Conservation (phyloP, 2,888 invertebrate species). For the Heteromyza rotundicornis region DNA sequence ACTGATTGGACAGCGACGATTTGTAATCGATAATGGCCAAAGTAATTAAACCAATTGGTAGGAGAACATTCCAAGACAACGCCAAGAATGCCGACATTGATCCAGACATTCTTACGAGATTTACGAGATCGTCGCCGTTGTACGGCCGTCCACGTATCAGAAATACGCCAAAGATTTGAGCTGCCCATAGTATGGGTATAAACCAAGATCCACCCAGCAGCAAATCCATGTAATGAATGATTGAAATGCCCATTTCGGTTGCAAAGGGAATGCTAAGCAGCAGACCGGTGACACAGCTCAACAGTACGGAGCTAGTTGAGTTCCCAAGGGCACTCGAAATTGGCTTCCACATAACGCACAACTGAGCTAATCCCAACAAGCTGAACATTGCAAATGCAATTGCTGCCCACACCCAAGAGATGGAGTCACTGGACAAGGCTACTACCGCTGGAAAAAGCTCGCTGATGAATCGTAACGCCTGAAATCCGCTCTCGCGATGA, state of each 20-base stretch:
- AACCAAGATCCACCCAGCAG: slow-evolving; percentile 87
- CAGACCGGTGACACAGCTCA: slow-evolving; percentile 82
- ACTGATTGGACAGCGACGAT: slow-evolving; percentile 71
- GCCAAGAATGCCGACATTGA: slow-evolving; percentile 72
- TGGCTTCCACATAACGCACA: slow-evolving; percentile 90
- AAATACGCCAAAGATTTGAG: slow-evolving; percentile 82
- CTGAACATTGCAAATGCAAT: slow-evolving; percentile 85
- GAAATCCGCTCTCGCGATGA: slow-evolving; percentile 76
- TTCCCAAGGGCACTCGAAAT: slow-evolving; percentile 78
- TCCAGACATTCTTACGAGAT: slow-evolving; percentile 62
- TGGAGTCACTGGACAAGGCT: slow-evolving; percentile 73
- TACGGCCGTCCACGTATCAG: slow-evolving; percentile 86
- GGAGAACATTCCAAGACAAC: slow-evolving; percentile 86
- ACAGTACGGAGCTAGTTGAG: slow-evolving; percentile 78
- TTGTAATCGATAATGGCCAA: slow-evolving; percentile 74
- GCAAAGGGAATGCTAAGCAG: slow-evolving; percentile 84
- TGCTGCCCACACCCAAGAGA: slow-evolving; percentile 89
- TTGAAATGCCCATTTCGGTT: slow-evolving; percentile 82
- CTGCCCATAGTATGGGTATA: slow-evolving; percentile 78
- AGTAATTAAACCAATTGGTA: slow-evolving; percentile 83
- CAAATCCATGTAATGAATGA: slow-evolving; percentile 86
- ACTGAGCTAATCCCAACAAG: slow-evolving; percentile 85
- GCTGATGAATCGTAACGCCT: slow-evolving; percentile 83
- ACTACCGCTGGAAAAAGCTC: slow-evolving; percentile 88
- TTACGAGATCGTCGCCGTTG: slow-evolving; percentile 68